Base-by-base conservation (phyloP, 2,113 vertebrate species). In the Mormoops blainvillei region DNA sequence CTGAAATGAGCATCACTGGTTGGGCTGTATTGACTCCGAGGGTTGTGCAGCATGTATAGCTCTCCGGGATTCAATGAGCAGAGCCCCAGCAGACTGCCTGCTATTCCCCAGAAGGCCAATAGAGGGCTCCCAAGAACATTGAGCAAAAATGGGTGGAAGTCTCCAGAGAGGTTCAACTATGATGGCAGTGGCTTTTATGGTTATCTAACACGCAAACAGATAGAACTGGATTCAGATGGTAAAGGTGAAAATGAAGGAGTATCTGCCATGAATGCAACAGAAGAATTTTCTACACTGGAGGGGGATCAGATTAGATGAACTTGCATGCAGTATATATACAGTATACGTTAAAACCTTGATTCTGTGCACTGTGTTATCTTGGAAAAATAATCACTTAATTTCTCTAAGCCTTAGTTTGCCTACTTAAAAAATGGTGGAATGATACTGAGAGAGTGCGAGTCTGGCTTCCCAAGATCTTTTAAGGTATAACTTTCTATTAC, bases 51-150 rank as follows among this genome's bases (percentile, higher is more conserved):
- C 5, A 2, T 2, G 0, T 7, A 2, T 1, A 54, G 70, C 63
- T 91, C 45, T 28, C 45, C 0, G 24, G 68, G 43, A 45, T 9
- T 41, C n/a, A 26, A 0, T 5, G 38, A 88, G 28, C 28, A 4
- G 48, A 81, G n/a, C 19, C 54, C n/a, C 54, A 36, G 14, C 61
- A 20, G 36, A 28, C 33, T 26, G 38, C 63, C 38, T 97, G 95
- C 81, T 91, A 82, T 91, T 89, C 85, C 86, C 41, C 70, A 56
- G 73, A 54, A 33, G 70, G 52, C 93, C 97, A 95, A 97, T 71
- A 97, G 97, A 98, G 97, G 97, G 97, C 97, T 82, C 91, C 94
- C 70, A 18, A 96, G 97, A 97, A 97, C 94, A 96, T 52, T 36
- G 93, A 97, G 95, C 97, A 91, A 83, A 92, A 92, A 28, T 36